phyloP scores from a whole-genome alignment of 2,797 vertebrate genomes.

The Hyperoplus immaculatus region DNA sequence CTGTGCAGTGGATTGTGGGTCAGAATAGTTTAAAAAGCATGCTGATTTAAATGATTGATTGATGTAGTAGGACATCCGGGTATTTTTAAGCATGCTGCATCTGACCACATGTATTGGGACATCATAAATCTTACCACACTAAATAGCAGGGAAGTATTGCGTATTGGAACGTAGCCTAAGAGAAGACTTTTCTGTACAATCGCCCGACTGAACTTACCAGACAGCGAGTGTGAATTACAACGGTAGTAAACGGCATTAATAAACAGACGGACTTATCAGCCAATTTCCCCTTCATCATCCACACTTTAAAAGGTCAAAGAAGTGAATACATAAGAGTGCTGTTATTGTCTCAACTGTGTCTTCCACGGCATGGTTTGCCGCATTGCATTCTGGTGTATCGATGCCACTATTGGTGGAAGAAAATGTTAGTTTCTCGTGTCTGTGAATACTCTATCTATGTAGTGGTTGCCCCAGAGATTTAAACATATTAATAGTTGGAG shows the following conservation, averaged over 20 bases:
- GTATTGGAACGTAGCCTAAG: neutral
- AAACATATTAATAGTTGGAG: constrained; percentile 26
- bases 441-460: neutral
- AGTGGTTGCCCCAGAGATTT: neutral
- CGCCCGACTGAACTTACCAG: constrained; percentile 11
- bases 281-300: constrained; percentile 1
- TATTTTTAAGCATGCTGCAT: too few species aligned
- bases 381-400: neutral
- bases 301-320: constrained; percentile 45
- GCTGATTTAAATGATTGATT: too few species aligned
- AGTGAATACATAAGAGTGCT: constrained; percentile 4
- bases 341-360: neutral
- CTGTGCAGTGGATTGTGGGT: too few species aligned
- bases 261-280: constrained; percentile 24
- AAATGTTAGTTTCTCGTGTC: neutral
- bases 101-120: too few species aligned
- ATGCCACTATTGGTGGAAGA: neutral
- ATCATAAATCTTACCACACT: too few species aligned
- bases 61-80: too few species aligned
- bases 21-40: too few species aligned
- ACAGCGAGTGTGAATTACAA: constrained; percentile 3
- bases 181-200: neutral
- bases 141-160: too few species aligned
- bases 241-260: constrained; percentile 31
- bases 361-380: neutral